Conservation (phyloP, 2,888 invertebrate genomes). For the Andrena trimmerana region DNA sequence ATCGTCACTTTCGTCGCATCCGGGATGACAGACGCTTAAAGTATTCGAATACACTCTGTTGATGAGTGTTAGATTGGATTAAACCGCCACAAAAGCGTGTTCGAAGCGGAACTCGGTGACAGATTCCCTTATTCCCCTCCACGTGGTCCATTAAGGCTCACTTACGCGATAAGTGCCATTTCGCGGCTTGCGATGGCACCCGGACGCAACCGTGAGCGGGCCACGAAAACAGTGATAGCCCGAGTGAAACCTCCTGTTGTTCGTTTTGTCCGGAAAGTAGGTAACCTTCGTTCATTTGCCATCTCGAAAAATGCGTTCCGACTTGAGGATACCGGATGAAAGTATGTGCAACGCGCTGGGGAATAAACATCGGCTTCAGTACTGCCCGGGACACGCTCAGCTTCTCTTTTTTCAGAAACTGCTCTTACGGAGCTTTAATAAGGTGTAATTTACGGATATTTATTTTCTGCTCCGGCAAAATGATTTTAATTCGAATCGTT, state of each 20-base stretch:
- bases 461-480: neutral
- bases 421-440: neutral
- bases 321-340: slow-evolving; percentile 48
- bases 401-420: neutral
- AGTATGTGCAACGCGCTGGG: slow-evolving; percentile 6
- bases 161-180: slow-evolving; percentile 20
- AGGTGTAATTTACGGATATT: slow-evolving; percentile 17
- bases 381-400: neutral
- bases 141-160: neutral
- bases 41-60: neutral
- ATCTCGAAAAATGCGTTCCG: slow-evolving; percentile 65
- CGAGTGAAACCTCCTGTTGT: slow-evolving; percentile 61
- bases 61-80: neutral
- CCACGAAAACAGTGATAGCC: slow-evolving; percentile 22
- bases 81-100: neutral
- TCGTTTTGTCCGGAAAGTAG: slow-evolving; percentile 58
- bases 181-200: slow-evolving; percentile 25
- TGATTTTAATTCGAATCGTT: slow-evolving; percentile 19
- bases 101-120: neutral
- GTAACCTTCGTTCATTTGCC: slow-evolving; percentile 68
- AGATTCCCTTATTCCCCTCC: slow-evolving; percentile 5
- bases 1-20: slow-evolving; percentile 8
- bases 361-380: slow-evolving; percentile 13
- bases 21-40: neutral
- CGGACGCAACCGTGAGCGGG: slow-evolving; percentile 1